Evolutionary conservation across 2,888 invertebrate species (phyloP).

Genomic region (Priapulus caudatus): DNA sequence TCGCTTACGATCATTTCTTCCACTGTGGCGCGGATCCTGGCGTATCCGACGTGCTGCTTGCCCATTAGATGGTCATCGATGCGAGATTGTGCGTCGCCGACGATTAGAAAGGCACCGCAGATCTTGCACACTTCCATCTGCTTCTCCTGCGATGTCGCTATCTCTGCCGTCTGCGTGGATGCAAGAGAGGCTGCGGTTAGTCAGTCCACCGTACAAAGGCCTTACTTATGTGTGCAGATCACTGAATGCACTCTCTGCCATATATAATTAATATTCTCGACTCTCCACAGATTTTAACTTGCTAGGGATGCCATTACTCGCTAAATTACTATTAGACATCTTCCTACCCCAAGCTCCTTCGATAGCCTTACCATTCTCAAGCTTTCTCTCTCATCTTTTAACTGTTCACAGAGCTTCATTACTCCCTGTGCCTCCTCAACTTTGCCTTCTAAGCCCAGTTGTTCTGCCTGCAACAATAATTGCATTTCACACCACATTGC

Average conservation of each 20-base stretch:
- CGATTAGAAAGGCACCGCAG: constrained; percentile 96
- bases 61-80: constrained; percentile 97
- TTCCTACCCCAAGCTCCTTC: too few relatives aligned
- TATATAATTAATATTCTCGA: too few relatives aligned
- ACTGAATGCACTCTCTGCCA: too few relatives aligned
- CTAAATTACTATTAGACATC: too few relatives aligned
- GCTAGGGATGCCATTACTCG: too few relatives aligned
- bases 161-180: constrained; percentile 62
- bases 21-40: constrained; percentile 41
- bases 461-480: constrained; percentile 67
- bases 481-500: too few relatives aligned
- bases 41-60: constrained; percentile 92
- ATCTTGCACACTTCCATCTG: constrained; percentile 98
- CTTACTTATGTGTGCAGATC: too few relatives aligned
- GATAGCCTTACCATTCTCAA: constrained; percentile 41
- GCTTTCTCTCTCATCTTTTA: constrained; percentile 78
- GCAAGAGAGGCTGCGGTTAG: too few relatives aligned
- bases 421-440: constrained; percentile 94
- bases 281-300: too few relatives aligned
- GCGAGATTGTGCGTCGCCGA: constrained; percentile 93
- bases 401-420: constrained; percentile 85
- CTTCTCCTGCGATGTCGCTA: constrained; percentile 80
- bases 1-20: constrained; percentile 17
- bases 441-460: constrained; percentile 84
- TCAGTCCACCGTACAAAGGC: too few relatives aligned